These are phyloP conservation scores for Aplochiton taeniatus DNA, from an alignment of 2,797 vertebrate genomes.

Conservation along the genomic window DNA sequence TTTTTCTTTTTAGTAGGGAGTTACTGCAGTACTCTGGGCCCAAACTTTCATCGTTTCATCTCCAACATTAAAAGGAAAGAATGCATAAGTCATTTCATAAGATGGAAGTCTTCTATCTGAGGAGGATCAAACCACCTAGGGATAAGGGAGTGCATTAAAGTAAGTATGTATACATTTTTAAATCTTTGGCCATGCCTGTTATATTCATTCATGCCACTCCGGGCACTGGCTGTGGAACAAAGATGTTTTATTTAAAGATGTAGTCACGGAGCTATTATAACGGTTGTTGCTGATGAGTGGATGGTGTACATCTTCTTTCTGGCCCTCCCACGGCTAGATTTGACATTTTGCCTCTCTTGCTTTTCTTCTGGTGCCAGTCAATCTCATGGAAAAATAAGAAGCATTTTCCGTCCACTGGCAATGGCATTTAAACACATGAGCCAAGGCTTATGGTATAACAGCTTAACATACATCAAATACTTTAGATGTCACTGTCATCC, in stretches of 20 bases:
- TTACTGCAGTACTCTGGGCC: not conserved
- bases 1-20: not conserved
- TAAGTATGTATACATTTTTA: slow-evolving; percentile 20
- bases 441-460: not conserved
- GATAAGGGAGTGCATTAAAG: not conserved
- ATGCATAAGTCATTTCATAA: not conserved
- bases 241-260: slow-evolving; percentile 48
- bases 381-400: slow-evolving; percentile 1
- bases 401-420: not conserved
- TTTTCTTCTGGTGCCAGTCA: slow-evolving; percentile 16
- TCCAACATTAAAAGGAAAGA: not conserved
- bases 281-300: slow-evolving; percentile 25
- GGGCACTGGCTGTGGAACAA: slow-evolving; percentile 25
- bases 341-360: slow-evolving; percentile 36
- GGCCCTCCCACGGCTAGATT: slow-evolving; percentile 15
- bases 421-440: slow-evolving; percentile 19
- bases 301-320: slow-evolving; percentile 36
- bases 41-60: slow-evolving; percentile 13
- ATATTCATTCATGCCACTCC: slow-evolving; percentile 36
- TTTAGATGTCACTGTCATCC: too few relatives aligned
- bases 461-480: too few relatives aligned
- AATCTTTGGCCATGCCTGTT: slow-evolving; percentile 27
- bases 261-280: slow-evolving; percentile 22
- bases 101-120: not conserved
- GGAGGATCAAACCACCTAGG: slow-evolving; percentile 11